A percentile compares a stretch with the other conserved stretches of the same genome.
Evolutionary conservation across 2,797 vertebrate genomes (phyloP).

Genomic region (Falco naumanni): DNA sequence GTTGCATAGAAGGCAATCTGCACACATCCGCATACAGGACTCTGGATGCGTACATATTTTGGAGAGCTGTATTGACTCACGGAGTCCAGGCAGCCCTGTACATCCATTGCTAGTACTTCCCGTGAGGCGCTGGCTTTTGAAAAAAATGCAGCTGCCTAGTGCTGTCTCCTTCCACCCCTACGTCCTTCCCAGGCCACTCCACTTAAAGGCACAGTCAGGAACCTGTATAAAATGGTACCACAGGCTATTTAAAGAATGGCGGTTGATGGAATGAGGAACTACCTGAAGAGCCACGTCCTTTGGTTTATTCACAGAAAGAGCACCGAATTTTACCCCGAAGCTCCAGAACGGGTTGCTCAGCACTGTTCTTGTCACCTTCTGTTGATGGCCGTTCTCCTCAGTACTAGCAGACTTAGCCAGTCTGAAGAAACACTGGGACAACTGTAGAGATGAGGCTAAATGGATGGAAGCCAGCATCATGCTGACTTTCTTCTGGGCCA

Average conservation of each 20-base stretch:
- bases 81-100: background rate
- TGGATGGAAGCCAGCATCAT: background rate
- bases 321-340: background rate
- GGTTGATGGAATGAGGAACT: background rate
- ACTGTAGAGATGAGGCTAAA: background rate
- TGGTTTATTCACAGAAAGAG: background rate
- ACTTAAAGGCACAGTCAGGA: background rate
- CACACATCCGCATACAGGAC: conserved; percentile 77
- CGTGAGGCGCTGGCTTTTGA: background rate
- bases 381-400: background rate
- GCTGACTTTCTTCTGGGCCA: background rate
- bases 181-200: background rate
- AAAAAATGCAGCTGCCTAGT: background rate
- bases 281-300: background rate
- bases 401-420: background rate
- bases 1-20: conserved; percentile 77
- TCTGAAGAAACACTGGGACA: background rate
- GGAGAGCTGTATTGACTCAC: conserved; percentile 81
- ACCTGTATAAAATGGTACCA: background rate
- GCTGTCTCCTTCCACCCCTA: background rate
- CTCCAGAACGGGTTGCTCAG: background rate
- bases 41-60: conserved; percentile 81
- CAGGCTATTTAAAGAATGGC: background rate
- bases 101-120: background rate
- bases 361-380: background rate